phyloP scores from a whole-genome alignment of 2,888 invertebrate species.

The Caradrina clavipalpis region DNA sequence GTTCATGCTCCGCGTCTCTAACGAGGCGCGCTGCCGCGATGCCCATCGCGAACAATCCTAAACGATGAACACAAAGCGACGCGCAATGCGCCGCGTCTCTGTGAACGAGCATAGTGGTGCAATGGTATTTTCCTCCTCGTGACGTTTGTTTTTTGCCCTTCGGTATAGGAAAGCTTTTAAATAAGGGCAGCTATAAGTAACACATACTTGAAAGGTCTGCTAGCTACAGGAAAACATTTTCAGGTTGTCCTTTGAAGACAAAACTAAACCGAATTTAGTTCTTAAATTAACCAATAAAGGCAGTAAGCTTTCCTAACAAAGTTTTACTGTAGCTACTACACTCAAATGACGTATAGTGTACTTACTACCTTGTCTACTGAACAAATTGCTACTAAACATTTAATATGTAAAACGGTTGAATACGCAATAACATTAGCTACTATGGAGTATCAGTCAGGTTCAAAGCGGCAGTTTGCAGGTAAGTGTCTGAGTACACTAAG shows the following conservation, averaged over 20 bases:
- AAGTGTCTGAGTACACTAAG: slow-evolving; percentile 64
- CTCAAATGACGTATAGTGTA: not conserved
- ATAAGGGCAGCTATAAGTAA: slow-evolving; percentile 2
- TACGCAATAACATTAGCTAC: slow-evolving; percentile 16
- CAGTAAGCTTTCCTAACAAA: not conserved
- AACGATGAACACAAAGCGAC: too few relatives aligned
- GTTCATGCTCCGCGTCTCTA: too few relatives aligned
- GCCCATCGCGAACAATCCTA: too few relatives aligned
- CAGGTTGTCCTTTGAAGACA: too few relatives aligned
- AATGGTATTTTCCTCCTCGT: slow-evolving; percentile 18
- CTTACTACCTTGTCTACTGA: slow-evolving; percentile 1
- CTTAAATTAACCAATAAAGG: not conserved
- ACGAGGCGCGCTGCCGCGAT: too few relatives aligned
- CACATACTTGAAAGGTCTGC: not conserved
- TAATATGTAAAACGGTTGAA: slow-evolving; percentile 12
- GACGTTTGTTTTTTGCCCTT: slow-evolving; percentile 33
- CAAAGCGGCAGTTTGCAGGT: slow-evolving; percentile 43
- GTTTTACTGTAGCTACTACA: not conserved
- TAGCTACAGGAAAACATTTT: slow-evolving; percentile 10
- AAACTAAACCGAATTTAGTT: not conserved
- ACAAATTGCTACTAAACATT: slow-evolving; percentile 25
- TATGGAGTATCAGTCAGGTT: slow-evolving; percentile 59
- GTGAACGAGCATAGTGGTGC: not conserved
- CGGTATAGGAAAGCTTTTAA: slow-evolving; percentile 1
- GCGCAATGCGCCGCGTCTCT: too few relatives aligned